Conservation (phyloP, 1,140 invertebrate genomes). For the Macrosteles quadrilineatus region DNA sequence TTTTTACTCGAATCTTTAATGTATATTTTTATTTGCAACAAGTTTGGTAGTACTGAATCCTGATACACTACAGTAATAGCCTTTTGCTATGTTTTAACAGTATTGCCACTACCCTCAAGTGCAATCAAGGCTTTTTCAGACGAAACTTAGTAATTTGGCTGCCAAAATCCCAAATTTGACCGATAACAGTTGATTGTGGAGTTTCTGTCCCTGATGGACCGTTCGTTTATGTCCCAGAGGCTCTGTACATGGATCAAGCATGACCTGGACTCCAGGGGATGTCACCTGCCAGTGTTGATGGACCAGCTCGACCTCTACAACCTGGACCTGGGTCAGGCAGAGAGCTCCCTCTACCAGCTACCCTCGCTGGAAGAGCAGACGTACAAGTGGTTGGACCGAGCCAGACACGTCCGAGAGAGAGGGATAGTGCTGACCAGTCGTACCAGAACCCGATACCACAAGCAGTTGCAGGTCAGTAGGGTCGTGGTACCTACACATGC, state of each 20-base stretch:
- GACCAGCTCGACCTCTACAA: background rate
- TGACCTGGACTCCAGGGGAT: background rate
- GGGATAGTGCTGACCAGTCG: background rate
- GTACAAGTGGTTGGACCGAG: conserved; percentile 17
- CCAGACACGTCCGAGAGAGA: background rate
- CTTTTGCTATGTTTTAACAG: too few relatives aligned
- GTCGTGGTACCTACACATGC: too few relatives aligned
- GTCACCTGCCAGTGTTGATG: background rate
- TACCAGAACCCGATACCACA: background rate
- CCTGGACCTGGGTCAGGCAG: background rate
- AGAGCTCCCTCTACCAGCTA: conserved; percentile 12
- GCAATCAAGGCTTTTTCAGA: too few relatives aligned
- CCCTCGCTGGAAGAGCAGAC: conserved; percentile 3
- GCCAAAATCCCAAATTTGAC: too few relatives aligned
- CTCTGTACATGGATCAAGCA: background rate
- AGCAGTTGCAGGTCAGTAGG: background rate
- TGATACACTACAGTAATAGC: too few relatives aligned
- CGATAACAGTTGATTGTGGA: too few relatives aligned
- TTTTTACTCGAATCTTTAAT: too few relatives aligned
- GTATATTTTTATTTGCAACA: too few relatives aligned
- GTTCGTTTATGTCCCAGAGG: background rate
- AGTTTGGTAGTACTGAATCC: too few relatives aligned
- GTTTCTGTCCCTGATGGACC: too few relatives aligned
- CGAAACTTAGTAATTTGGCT: too few relatives aligned
- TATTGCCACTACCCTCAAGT: too few relatives aligned